A percentile compares a stretch with the other conserved stretches of the same genome.
phyloP scores from a whole-genome alignment of 2,888 invertebrate genomes.

The Acleris cristana region DNA sequence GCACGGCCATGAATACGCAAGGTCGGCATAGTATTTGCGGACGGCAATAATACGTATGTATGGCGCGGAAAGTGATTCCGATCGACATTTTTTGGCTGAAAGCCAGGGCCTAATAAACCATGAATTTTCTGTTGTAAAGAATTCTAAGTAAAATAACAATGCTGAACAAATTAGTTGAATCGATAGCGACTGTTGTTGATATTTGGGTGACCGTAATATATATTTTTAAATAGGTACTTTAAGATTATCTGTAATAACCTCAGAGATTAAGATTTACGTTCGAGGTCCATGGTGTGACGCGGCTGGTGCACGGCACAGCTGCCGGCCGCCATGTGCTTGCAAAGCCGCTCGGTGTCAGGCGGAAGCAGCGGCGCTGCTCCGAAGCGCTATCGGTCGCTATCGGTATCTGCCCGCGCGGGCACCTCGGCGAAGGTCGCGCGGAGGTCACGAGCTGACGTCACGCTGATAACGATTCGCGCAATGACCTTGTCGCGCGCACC shows the following conservation, averaged over 20 bases:
- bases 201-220: background rate
- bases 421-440: conserved; percentile 71
- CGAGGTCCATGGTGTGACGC: too few relatives aligned
- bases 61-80: conserved; percentile 70
- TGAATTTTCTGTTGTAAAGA: conserved; percentile 22
- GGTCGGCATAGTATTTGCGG: conserved; percentile 68
- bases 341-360: conserved; percentile 5
- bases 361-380: conserved; percentile 45
- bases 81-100: conserved; percentile 67
- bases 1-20: conserved; percentile 78
- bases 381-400: conserved; percentile 74
- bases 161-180: background rate
- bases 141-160: conserved; percentile 23
- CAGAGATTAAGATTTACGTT: too few relatives aligned
- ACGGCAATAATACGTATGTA: conserved; percentile 69
- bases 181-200: background rate
- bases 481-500: conserved; percentile 81
- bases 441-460: conserved; percentile 81
- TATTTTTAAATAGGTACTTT: background rate
- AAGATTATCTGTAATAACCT: too few relatives aligned
- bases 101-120: conserved; percentile 61
- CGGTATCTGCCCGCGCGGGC: conserved; percentile 70
- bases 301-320: too few relatives aligned
- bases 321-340: too few relatives aligned
- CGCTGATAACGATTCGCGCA: conserved; percentile 82